Conservation (phyloP, 2,113 vertebrate species). For the Tympanuchus pallidicinctus region DNA sequence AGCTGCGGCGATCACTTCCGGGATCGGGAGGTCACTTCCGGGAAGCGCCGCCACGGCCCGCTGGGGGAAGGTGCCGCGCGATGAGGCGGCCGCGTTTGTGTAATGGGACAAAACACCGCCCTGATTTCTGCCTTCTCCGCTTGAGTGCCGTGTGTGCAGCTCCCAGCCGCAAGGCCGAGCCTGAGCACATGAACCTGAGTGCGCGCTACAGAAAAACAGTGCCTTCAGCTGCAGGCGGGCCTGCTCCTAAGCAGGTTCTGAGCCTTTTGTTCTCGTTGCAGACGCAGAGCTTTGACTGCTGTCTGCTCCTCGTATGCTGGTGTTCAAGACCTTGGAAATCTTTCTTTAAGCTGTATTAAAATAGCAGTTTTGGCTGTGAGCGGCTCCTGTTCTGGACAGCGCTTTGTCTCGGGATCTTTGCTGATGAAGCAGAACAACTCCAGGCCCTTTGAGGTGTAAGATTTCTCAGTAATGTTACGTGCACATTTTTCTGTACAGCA, state of each 20-base stretch:
- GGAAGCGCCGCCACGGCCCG: no score
- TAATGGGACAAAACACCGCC: no score
- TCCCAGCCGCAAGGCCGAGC: neutral
- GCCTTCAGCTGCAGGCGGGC: no score
- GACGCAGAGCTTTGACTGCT: neutral
- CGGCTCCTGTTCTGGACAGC: neutral
- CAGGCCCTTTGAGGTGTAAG: neutral
- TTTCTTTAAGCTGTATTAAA: neutral
- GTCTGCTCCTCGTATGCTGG: neutral
- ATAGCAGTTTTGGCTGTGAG: neutral
- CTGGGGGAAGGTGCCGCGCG: no score
- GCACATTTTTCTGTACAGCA: fast-evolving
- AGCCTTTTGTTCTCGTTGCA: neutral
- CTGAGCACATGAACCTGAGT: neutral
- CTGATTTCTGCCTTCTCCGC: fast-evolving
- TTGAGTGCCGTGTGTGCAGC: neutral
- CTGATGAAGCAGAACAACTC: neutral
- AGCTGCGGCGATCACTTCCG: no score
- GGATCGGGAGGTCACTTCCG: no score
- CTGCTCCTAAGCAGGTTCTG: neutral
- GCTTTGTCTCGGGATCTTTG: neutral
- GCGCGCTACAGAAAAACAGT: no score
- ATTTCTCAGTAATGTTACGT: neutral
- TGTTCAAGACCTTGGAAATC: neutral
- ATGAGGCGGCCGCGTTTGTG: no score